phyloP scores from a whole-genome alignment of 2,888 invertebrate species.

The Chymomyza amoena region DNA sequence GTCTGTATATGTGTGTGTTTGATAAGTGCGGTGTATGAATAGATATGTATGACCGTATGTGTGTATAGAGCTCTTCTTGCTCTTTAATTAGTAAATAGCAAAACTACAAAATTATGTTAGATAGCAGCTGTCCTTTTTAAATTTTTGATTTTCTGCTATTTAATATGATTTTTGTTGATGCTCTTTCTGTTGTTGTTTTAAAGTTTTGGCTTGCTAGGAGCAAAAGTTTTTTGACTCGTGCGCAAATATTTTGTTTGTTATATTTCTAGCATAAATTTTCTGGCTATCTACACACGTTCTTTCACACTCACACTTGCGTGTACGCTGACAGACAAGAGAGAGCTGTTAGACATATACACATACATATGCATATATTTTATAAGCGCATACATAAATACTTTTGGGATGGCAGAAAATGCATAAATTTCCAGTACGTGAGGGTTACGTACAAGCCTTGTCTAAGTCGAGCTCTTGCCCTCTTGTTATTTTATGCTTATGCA shows the following conservation, averaged over 20 bases:
- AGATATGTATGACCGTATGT: slow-evolving; percentile 4
- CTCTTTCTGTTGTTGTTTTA: slow-evolving; percentile 54
- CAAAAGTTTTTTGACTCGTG: slow-evolving; percentile 59
- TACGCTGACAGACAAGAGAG: background rate
- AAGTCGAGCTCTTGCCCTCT: background rate
- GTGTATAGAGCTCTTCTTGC: slow-evolving; percentile 17
- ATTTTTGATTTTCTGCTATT: slow-evolving; percentile 27
- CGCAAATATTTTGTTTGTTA: slow-evolving; percentile 69
- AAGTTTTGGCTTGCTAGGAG: slow-evolving; percentile 39
- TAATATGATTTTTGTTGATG: slow-evolving; percentile 16
- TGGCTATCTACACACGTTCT: slow-evolving; percentile 59
- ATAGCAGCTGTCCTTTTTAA: slow-evolving; percentile 10
- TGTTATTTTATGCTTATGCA: slow-evolving; percentile 61
- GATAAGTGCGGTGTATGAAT: background rate
- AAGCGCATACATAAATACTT: slow-evolving; percentile 68
- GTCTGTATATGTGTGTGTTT: background rate
- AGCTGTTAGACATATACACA: slow-evolving; percentile 28
- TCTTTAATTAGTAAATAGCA: slow-evolving; percentile 19
- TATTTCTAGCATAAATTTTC: slow-evolving; percentile 68
- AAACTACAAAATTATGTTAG: slow-evolving; percentile 1
- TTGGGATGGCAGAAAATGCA: slow-evolving; percentile 65
- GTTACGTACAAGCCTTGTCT: background rate
- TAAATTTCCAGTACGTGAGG: slow-evolving; percentile 46
- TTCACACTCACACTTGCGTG: slow-evolving; percentile 12
- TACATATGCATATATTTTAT: slow-evolving; percentile 60